These are phyloP conservation scores for Lepeophtheirus nordmannii DNA, from an alignment of 2,888 invertebrate genomes.

Conservation along the genomic window DNA sequence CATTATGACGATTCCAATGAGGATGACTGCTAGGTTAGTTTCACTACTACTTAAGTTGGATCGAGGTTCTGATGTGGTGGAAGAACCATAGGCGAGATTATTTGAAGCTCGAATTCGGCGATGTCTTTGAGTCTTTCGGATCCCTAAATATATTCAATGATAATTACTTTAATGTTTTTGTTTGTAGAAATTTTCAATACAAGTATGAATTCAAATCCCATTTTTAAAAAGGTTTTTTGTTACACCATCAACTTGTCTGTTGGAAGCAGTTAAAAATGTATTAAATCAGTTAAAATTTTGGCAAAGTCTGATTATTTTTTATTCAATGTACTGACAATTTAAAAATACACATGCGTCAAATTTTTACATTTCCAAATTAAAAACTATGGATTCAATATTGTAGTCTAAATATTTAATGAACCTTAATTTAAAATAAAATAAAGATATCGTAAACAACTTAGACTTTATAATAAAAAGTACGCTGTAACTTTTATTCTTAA, in stretches of 20 bases:
- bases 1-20: slow-evolving; percentile 19
- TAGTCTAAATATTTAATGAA: too few species aligned
- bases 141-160: background rate
- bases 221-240: background rate
- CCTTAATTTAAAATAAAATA: too few species aligned
- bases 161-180: background rate
- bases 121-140: background rate
- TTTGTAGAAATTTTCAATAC: background rate
- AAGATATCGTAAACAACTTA: too few species aligned
- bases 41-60: background rate
- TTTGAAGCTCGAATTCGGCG: background rate
- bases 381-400: too few species aligned
- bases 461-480: too few species aligned
- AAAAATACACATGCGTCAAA: too few species aligned
- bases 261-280: background rate
- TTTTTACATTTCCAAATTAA: too few species aligned
- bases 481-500: too few species aligned
- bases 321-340: too few species aligned
- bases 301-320: background rate
- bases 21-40: background rate
- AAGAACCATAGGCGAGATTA: background rate
- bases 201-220: background rate
- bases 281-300: background rate
- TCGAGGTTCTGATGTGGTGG: background rate
- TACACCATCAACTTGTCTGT: background rate